Base-by-base conservation (phyloP, 2,888 invertebrate species). In the Micropterix aruncella region DNA sequence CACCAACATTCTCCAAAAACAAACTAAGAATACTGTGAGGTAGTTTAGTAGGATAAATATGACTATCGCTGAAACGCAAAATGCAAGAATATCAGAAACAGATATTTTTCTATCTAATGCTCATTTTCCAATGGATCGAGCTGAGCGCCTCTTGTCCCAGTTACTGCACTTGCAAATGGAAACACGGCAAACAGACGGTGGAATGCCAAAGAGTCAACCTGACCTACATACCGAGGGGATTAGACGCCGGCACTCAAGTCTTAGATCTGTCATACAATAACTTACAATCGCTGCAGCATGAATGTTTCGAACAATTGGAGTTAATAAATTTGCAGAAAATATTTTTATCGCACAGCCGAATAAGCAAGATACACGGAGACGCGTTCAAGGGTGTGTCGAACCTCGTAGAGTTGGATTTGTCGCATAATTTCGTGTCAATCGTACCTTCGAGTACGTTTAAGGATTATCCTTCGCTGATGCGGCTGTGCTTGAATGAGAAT, bases 141-240 rank as follows among this genome's bases (percentile, higher is more conserved):
- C 7, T 12, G 5, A 27, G 7, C 12, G 5, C 12, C 5, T 27
- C 77, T 42, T 91, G 90, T 60, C 90, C 90, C 18, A 67, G 75
- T 27, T 77, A 79, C 51, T 93, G 92, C 63, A 72, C 79, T 46
- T 93, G 93, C 72, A 90, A 89, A 61, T 92, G 92, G 92, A 91
- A 90, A 63, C 83, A 84, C 58, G 92, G 92, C 41, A 93, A 93
- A 59, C 83, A 90, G 59, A 86, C 87, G 52, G 90, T 89, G 42
- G 90, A 92, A 62, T 93, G 93, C 64, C 76, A 82, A 42, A 80
- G 83, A 49, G 83, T 83, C 58, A 80, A 79, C 44, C 69, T 92
- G 44, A 76, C 82, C 50, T 73, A 77, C 9, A 79, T 92, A 46
- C 92, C 92, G 2, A 78, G 78, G 53, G 80, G 83, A 43, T 79